Conservation (phyloP, 2,113 vertebrate genomes). For the Clinocottus analis region DNA sequence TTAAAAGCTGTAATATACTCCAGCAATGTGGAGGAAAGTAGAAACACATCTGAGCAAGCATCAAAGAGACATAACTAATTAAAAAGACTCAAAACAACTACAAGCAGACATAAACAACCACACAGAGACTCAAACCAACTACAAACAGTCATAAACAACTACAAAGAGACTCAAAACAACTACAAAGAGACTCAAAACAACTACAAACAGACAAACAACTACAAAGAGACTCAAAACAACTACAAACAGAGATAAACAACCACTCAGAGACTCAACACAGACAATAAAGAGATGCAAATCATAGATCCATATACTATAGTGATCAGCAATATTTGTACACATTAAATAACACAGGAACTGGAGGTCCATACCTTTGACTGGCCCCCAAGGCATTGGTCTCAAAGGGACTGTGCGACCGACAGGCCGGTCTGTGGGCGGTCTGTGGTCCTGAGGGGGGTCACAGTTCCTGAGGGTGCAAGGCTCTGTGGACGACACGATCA, state of each 20-base stretch:
- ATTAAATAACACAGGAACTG: not conserved
- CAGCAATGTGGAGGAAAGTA: not conserved
- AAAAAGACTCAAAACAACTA: not conserved
- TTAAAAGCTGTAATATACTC: not conserved
- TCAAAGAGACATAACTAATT: not conserved
- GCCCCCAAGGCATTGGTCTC: slow-evolving; percentile 13
- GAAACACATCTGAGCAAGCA: not conserved
- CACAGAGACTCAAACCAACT: not conserved
- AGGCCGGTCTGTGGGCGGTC: not conserved
- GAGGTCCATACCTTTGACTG: slow-evolving; percentile 22
- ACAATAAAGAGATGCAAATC: not conserved
- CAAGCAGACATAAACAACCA: not conserved
- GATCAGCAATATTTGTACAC: not conserved
- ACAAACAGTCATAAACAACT: not conserved
- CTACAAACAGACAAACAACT: not conserved
- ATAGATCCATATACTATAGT: not conserved
- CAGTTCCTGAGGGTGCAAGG: slow-evolving; percentile 70
- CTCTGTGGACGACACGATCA: slow-evolving; percentile 77
- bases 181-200: not conserved
- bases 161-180: not conserved
- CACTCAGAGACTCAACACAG: not conserved
- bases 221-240: not conserved
- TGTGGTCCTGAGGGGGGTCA: slow-evolving; percentile 50
- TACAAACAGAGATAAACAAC: not conserved
- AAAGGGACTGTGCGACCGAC: slow-evolving; percentile 10